Percentiles rank a stretch among this genome's conserved stretches.
phyloP scores from a whole-genome alignment of 2,888 invertebrate genomes.

The Diaperis boleti region DNA sequence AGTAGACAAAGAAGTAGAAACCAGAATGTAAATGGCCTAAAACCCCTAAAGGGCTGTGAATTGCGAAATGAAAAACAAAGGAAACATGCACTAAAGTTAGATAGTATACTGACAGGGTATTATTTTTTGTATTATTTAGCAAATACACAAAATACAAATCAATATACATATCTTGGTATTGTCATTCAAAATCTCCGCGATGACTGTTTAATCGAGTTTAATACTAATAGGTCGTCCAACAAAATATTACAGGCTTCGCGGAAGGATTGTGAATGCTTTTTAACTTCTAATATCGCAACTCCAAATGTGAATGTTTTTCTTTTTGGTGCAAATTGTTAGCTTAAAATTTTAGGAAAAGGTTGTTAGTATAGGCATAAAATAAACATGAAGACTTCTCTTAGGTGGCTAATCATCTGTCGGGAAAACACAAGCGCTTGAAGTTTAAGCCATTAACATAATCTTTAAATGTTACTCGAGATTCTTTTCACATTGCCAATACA shows the following conservation, averaged over 20 bases:
- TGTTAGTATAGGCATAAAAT: slow-evolving; percentile 26
- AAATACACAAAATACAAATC: too few species aligned
- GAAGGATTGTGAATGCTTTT: too few species aligned
- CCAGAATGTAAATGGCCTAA: slow-evolving; percentile 39
- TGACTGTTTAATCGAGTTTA: too few species aligned
- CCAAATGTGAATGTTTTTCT: too few species aligned
- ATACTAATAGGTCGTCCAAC: too few species aligned
- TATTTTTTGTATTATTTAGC: neutral
- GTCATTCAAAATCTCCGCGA: too few species aligned
- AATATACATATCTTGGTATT: too few species aligned
- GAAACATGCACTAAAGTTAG: neutral
- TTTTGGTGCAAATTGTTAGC: neutral
- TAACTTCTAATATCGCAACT: too few species aligned
- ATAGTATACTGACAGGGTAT: slow-evolving; percentile 17
- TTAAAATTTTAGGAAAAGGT: slow-evolving; percentile 5
- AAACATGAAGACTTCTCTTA: slow-evolving; percentile 40
- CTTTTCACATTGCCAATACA: neutral
- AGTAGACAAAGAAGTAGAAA: slow-evolving; percentile 32
- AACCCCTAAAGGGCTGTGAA: slow-evolving; percentile 15
- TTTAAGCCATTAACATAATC: slow-evolving; percentile 42
- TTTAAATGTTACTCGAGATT: slow-evolving; percentile 40
- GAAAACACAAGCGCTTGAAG: slow-evolving; percentile 48
- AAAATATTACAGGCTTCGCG: too few species aligned
- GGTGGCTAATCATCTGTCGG: slow-evolving; percentile 43
- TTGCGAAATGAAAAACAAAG: too few species aligned